Evolutionary conservation across 2,797 vertebrate genomes (phyloP).

Genomic region (Sarcoramphus papa): DNA sequence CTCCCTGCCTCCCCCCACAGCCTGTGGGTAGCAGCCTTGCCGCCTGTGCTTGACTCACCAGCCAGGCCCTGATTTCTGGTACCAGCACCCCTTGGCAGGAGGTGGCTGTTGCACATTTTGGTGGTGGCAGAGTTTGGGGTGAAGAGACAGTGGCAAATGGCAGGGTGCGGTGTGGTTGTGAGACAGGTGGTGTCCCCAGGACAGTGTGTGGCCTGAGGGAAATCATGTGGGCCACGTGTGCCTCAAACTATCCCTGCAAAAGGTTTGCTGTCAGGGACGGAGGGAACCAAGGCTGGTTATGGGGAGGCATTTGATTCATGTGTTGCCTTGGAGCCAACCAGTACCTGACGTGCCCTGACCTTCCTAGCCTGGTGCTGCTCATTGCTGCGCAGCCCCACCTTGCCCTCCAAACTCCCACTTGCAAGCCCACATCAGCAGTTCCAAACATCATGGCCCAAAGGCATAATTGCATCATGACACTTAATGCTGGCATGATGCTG

Average conservation of each 20-base stretch:
- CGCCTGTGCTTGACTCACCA: not conserved
- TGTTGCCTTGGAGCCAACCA: not conserved
- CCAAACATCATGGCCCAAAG: not conserved
- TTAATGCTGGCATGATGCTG: not conserved
- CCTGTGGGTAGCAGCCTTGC: not conserved
- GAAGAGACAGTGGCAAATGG: rapidly evolving
- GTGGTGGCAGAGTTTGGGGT: not conserved
- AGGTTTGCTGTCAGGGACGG: rapidly evolving
- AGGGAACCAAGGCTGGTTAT: not conserved
- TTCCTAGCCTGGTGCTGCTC: not conserved
- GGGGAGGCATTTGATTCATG: too few species aligned
- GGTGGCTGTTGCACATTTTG: rapidly evolving
- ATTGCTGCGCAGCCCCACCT: rapidly evolving
- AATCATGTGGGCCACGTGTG: rapidly evolving
- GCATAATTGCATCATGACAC: not conserved
- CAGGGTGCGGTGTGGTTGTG: not conserved
- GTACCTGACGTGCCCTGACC: not conserved
- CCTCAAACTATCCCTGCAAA: not conserved
- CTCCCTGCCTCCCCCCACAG: too few species aligned
- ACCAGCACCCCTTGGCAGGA: not conserved
- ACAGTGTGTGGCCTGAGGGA: rapidly evolving
- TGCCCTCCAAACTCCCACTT: not conserved
- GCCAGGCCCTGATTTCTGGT: not conserved
- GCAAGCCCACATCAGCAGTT: not conserved
- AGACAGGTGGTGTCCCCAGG: rapidly evolving